Base-by-base conservation (phyloP, 2,888 invertebrate species). In the Eulithis testata region DNA sequence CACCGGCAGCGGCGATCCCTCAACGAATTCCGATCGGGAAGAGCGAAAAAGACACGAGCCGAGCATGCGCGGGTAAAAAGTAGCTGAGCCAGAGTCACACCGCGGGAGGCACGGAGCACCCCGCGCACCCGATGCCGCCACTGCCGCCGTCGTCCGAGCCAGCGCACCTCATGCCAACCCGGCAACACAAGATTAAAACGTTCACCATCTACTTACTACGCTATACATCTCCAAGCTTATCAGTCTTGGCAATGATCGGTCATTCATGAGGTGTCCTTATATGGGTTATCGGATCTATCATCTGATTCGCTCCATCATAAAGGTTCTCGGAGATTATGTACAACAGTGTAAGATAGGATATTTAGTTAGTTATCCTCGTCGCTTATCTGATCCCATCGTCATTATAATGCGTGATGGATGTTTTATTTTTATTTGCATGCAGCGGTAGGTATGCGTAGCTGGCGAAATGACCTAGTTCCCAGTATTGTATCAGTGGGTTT, bases 21-120 rank as follows among this genome's bases (percentile, higher is more conserved):
- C 89, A 86, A 89, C 90, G 89, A 92, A 93, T 93, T 93, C 93
- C 93, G 76, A 90, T 87, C 82, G 89, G 85, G 82, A 91, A 90
- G 91, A 91, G 91, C 90, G 91, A 91, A 92, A 92, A 93, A 90
- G 90, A 92, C 92, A 92, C 91, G 92, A 90, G 90, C 88, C 86
- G 86, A 87, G 90, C 89, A 91, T 88, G 86, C 83, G 82, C 73
- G 69, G 79, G 79, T 85, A 93, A 93, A 93, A 93, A 93, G 86
- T 87, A 77, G 90, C 80, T 78, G 79, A 80, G 84, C 87, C 81
- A 77, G 85, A 79, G 83, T 81, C 73, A 76, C 90, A 78, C 87
- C 72, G 89, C 87, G 88, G 92, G 90, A 88, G 90, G 90, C 89
- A 82, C 74, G 43, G 49, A 47, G 64, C 72, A 79, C 76, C 77